Evolutionary conservation across 1,140 invertebrate genomes (phyloP).

Genomic region (Aphelenchoides besseyi): DNA sequence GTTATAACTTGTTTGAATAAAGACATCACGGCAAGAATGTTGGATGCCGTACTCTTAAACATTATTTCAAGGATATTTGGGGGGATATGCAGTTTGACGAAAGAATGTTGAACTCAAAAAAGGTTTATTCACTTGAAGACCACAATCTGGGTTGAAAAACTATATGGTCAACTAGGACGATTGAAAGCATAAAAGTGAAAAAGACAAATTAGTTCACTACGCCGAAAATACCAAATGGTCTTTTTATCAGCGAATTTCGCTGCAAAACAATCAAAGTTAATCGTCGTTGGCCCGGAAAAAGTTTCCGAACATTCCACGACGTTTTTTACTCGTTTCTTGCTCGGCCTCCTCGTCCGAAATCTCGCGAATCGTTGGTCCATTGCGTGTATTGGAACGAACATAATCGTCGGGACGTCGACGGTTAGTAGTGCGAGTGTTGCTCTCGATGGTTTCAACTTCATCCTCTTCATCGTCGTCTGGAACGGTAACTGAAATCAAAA

Average conservation of each 20-base stretch:
- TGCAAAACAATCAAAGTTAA: neutral
- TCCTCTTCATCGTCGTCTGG: constrained; percentile 52
- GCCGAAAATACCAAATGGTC: neutral
- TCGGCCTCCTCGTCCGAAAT: constrained; percentile 43
- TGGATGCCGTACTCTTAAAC: no score
- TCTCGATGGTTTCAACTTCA: neutral
- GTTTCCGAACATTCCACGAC: constrained; percentile 44
- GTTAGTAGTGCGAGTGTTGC: neutral
- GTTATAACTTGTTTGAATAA: no score
- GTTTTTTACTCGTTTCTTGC: constrained; percentile 26
- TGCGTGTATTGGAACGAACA: constrained; percentile 35
- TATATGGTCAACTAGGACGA: no score
- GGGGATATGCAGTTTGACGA: no score
- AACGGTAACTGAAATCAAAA: constrained; percentile 40
- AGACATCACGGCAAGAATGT: no score
- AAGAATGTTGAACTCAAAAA: no score
- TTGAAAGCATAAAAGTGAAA: no score
- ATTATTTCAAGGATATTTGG: no score
- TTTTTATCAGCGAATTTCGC: neutral
- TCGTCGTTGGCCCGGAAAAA: constrained; percentile 21
- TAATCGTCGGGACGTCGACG: neutral
- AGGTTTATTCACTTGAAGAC: no score
- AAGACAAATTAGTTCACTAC: neutral
- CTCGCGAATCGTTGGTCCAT: constrained; percentile 40
- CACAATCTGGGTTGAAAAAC: no score